phyloP scores from a whole-genome alignment of 2,113 vertebrate genomes.

The Hippocampus mohnikei region DNA sequence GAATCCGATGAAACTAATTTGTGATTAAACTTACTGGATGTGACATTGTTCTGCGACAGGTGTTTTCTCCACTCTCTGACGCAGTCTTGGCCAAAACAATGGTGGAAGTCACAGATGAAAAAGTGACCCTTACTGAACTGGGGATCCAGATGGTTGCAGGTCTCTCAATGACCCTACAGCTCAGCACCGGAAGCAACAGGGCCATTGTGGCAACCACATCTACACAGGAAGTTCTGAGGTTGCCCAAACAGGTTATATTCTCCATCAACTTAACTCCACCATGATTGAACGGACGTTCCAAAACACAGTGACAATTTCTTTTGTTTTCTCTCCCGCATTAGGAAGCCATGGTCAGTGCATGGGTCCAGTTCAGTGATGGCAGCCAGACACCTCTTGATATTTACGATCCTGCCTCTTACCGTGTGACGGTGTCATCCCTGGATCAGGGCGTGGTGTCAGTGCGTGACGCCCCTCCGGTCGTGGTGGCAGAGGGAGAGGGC shows the following conservation, averaged over 20 bases:
- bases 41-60: conserved; percentile 64
- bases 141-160: conserved; percentile 86
- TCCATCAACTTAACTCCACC: neutral
- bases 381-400: conserved; percentile 86
- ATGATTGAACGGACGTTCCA: neutral
- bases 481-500: conserved; percentile 81
- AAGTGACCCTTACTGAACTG: conserved; percentile 87
- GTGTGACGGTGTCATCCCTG: conserved; percentile 78
- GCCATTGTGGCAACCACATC: conserved; percentile 82
- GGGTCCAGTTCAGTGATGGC: conserved; percentile 92
- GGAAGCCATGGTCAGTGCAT: conserved; percentile 87
- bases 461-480: conserved; percentile 68
- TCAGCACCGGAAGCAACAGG: conserved; percentile 85
- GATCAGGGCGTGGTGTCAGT: conserved; percentile 84
- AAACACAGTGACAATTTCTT: conserved; percentile 1
- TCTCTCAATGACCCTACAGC: conserved; percentile 84
- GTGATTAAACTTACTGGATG: neutral
- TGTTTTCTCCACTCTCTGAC: conserved; percentile 87
- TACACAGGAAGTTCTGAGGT: conserved; percentile 81
- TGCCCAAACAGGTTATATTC: conserved; percentile 79
- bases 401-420: conserved; percentile 81
- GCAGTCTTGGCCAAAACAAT: conserved; percentile 86
- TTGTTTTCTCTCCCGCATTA: conserved; percentile 45
- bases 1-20: neutral
- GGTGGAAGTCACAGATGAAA: conserved; percentile 86